Percentiles rank a stretch among this genome's conserved stretches.
These are phyloP conservation scores for Pseudochirops corinnae DNA, from an alignment of 2,797 vertebrate genomes.

Conservation along the genomic window DNA sequence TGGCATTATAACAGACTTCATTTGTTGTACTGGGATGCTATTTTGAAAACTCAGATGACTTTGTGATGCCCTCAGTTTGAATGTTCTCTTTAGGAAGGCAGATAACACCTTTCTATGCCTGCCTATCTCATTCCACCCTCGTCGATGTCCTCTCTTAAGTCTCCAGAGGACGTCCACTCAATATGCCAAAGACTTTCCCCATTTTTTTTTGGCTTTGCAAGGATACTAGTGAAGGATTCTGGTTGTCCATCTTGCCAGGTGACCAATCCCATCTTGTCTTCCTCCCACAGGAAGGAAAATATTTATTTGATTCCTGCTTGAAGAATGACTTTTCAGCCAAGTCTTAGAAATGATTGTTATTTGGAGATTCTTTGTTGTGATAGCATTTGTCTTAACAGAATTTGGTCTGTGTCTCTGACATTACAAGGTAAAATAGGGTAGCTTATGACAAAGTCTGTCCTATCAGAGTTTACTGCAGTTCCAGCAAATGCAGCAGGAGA, in stretches of 20 bases:
- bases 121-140: neutral
- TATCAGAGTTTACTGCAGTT: constrained; percentile 11
- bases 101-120: neutral
- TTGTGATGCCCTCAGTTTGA: neutral
- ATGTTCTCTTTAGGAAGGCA: neutral
- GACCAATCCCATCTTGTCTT: neutral
- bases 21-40: neutral
- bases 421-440: neutral
- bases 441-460: neutral
- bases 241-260: neutral
- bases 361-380: neutral
- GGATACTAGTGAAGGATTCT: neutral
- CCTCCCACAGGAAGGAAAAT: neutral
- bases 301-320: constrained; percentile 34
- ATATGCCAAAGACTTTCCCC: neutral
- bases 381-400: neutral
- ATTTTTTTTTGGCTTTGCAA: neutral
- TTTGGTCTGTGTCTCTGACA: constrained; percentile 37
- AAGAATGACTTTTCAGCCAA: neutral
- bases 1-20: neutral
- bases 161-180: neutral
- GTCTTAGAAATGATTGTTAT: neutral
- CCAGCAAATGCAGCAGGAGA: constrained; percentile 15
- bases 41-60: neutral
- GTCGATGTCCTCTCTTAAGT: neutral